These are phyloP conservation scores for Cenopis cana DNA, from an alignment of 2,888 invertebrate species.

Conservation along the genomic window DNA sequence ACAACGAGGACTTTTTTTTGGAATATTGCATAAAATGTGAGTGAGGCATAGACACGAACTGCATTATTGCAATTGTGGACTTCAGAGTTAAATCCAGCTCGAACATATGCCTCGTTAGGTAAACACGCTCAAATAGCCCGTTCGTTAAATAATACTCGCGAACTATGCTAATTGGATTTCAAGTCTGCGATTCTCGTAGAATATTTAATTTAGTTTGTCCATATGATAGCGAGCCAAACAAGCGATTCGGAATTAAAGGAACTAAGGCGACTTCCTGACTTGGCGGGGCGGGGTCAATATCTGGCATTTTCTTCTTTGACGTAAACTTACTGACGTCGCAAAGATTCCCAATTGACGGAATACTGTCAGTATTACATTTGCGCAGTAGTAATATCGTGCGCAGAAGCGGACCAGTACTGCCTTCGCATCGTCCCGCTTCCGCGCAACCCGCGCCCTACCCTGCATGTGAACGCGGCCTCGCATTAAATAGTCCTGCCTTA, in stretches of 20 bases:
- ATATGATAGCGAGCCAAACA: constrained; percentile 1
- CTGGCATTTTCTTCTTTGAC: too few relatives aligned
- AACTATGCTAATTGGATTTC: constrained; percentile 10
- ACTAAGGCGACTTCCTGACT: too few relatives aligned
- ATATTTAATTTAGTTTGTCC: constrained; percentile 5
- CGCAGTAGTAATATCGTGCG: too few relatives aligned
- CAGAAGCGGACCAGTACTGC: too few relatives aligned
- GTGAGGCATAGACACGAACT: too few relatives aligned
- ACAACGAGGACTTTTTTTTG: too few relatives aligned
- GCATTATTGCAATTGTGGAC: not conserved
- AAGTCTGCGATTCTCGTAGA: not conserved
- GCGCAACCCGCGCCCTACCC: too few relatives aligned
- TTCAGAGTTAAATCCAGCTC: not conserved
- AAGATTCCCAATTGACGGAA: too few relatives aligned
- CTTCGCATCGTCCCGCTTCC: too few relatives aligned
- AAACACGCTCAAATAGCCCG: constrained; percentile 11
- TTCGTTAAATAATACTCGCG: not conserved
- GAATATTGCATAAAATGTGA: not conserved
- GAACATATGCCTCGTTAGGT: not conserved
- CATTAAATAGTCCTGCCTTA: constrained; percentile 17
- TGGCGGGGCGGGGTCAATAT: too few relatives aligned
- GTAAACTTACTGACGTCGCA: too few relatives aligned
- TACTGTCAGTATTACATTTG: too few relatives aligned
- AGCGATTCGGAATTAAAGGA: not conserved
- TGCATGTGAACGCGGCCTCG: not conserved